Percentiles rank a stretch among this genome's conserved stretches.
Evolutionary conservation across 2,113 vertebrate species (phyloP).

Genomic region (Anoura caudifer): DNA sequence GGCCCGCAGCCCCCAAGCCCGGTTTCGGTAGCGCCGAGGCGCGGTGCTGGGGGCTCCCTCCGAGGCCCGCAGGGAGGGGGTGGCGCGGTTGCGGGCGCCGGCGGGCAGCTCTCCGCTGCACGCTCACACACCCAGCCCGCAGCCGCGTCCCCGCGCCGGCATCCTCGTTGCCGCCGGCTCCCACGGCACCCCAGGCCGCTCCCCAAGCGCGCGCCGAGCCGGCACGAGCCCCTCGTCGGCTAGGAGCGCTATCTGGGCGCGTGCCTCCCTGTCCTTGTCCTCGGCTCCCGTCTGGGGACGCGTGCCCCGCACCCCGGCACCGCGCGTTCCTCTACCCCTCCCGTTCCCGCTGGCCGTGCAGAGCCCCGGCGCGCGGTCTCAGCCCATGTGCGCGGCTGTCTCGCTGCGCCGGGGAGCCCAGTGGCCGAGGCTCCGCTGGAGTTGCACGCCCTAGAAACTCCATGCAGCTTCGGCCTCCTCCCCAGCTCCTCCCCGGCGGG

Average conservation of each 20-base stretch:
- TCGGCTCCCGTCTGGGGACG: constrained; percentile 65
- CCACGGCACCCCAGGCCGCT: constrained; percentile 64
- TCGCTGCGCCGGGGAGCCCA: constrained; percentile 59
- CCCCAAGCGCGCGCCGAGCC: constrained; percentile 46
- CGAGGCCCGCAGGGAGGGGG: constrained; percentile 58
- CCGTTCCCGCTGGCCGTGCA: constrained; percentile 59
- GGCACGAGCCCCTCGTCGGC: constrained; percentile 52
- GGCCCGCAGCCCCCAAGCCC: constrained; percentile 53
- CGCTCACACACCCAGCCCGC: constrained; percentile 63
- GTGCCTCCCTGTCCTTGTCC: constrained; percentile 65
- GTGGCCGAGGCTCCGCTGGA: constrained; percentile 71
- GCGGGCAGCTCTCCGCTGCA: constrained; percentile 49
- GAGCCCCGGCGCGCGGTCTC: constrained; percentile 62
- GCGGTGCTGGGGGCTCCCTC: constrained; percentile 28
- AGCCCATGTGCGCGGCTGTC: constrained; percentile 75
- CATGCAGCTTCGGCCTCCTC: constrained; percentile 63
- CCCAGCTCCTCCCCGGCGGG: constrained; percentile 45
- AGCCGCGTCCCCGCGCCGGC: constrained; percentile 59
- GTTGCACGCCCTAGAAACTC: constrained; percentile 73
- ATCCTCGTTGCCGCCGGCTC: constrained; percentile 60
- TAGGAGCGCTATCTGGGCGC: constrained; percentile 46
- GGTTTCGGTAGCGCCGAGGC: constrained; percentile 50
- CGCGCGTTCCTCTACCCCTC: constrained; percentile 63
- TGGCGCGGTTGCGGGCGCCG: constrained; percentile 36
- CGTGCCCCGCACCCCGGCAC: constrained; percentile 67